A percentile compares a stretch with the other conserved stretches of the same genome.
These are phyloP conservation scores for Orchesella cincta DNA, from an alignment of 1,140 invertebrate genomes.

Conservation along the genomic window DNA sequence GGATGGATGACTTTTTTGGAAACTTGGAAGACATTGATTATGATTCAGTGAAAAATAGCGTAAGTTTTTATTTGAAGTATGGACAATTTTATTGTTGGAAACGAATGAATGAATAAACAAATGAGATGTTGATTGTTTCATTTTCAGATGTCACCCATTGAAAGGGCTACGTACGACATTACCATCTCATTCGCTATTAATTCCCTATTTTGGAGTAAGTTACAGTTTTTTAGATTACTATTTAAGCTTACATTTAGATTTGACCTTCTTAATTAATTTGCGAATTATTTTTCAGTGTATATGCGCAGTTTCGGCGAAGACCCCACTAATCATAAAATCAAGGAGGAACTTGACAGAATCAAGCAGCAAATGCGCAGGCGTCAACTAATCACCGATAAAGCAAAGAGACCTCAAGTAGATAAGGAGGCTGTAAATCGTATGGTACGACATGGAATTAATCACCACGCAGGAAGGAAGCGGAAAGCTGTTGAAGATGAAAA, in stretches of 20 bases:
- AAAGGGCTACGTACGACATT: slow-evolving; percentile 48
- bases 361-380: slow-evolving; percentile 43
- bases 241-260: neutral
- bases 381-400: slow-evolving; percentile 45
- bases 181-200: slow-evolving; percentile 47
- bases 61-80: slow-evolving; percentile 18
- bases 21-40: slow-evolving; percentile 34
- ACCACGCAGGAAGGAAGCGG: neutral
- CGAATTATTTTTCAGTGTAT: slow-evolving; percentile 44
- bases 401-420: slow-evolving; percentile 36
- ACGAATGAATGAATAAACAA: neutral
- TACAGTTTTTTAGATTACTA: neutral
- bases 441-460: slow-evolving; percentile 35
- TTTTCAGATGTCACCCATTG: slow-evolving; percentile 45
- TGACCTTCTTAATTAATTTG: neutral
- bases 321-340: slow-evolving; percentile 42
- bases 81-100: neutral
- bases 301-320: slow-evolving; percentile 47
- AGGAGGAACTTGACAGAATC: slow-evolving; percentile 49
- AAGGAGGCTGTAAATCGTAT: slow-evolving; percentile 45
- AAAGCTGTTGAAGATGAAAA: slow-evolving; percentile 20
- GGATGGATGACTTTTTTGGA: slow-evolving; percentile 38
- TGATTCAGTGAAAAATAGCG: slow-evolving; percentile 36
- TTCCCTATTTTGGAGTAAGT: slow-evolving; percentile 51
- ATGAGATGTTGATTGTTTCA: neutral